Percentiles rank a stretch among this genome's conserved stretches.
phyloP scores from a whole-genome alignment of 2,797 vertebrate genomes.

The Momotus momota region DNA sequence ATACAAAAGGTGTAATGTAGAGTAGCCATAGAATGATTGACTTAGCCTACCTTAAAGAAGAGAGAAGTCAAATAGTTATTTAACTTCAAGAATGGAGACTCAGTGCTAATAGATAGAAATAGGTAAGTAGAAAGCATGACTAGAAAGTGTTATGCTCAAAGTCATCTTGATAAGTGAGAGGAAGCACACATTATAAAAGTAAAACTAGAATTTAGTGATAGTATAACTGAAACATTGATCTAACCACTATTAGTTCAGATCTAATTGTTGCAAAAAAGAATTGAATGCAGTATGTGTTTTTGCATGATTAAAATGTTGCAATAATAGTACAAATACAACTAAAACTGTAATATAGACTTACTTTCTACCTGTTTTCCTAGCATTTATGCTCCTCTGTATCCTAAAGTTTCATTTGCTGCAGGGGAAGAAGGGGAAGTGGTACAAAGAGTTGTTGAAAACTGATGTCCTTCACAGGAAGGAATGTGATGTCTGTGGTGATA shows the following conservation, averaged over 20 bases:
- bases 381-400: background rate
- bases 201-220: background rate
- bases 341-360: background rate
- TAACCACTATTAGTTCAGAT: background rate
- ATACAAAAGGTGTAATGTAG: background rate
- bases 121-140: background rate
- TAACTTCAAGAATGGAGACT: background rate
- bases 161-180: background rate
- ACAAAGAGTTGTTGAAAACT: background rate
- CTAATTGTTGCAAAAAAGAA: background rate
- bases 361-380: background rate
- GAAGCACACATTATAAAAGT: background rate
- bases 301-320: background rate
- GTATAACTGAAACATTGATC: background rate
- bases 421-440: background rate
- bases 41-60: background rate
- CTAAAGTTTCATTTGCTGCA: background rate
- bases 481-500: background rate
- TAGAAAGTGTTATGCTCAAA: background rate
- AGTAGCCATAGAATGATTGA: background rate
- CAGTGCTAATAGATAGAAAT: background rate
- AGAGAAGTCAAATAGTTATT: background rate
- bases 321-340: background rate
- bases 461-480: background rate
- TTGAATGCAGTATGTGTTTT: accelerated